Conservation (phyloP, 1,140 invertebrate genomes). For the Pectinophora gossypiella region DNA sequence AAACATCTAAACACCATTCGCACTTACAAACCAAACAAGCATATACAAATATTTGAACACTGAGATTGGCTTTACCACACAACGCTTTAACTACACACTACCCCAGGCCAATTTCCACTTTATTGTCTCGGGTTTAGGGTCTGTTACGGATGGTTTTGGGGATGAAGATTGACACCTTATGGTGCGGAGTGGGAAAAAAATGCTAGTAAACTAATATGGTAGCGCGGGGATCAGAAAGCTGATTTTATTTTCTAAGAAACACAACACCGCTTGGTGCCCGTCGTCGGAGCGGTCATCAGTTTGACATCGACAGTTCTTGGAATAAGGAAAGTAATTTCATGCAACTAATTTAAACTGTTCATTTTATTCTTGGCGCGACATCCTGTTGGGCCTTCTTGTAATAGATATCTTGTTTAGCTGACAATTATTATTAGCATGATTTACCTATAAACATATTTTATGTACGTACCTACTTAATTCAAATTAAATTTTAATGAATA, state of each 20-base stretch:
- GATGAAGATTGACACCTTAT: conserved; percentile 14
- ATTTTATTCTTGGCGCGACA: too few species aligned
- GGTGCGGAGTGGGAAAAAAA: conserved; percentile 33
- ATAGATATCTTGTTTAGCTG: too few species aligned
- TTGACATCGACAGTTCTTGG: conserved; percentile 20
- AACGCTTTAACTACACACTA: conserved; percentile 26
- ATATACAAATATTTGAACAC: conserved; percentile 69
- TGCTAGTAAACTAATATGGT: conserved; percentile 62
- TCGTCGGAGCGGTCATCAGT: conserved; percentile 18
- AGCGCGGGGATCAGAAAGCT: conserved; percentile 46
- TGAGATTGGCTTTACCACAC: conserved; percentile 51
- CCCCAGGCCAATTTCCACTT: conserved; percentile 36
- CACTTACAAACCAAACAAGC: conserved; percentile 71
- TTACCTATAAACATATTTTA: too few species aligned
- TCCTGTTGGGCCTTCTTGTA: too few species aligned
- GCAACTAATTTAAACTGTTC: not conserved
- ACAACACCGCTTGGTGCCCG: conserved; percentile 24
- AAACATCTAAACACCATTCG: conserved; percentile 72
- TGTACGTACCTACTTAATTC: too few species aligned
- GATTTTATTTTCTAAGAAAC: conserved; percentile 60
- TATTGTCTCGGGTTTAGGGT: conserved; percentile 12
- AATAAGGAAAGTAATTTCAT: not conserved
- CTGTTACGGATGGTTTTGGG: not conserved
- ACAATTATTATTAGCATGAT: too few species aligned
- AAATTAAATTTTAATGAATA: too few species aligned